These are phyloP conservation scores for Himalopsyche japonica DNA, from an alignment of 2,888 invertebrate species.

Conservation along the genomic window DNA sequence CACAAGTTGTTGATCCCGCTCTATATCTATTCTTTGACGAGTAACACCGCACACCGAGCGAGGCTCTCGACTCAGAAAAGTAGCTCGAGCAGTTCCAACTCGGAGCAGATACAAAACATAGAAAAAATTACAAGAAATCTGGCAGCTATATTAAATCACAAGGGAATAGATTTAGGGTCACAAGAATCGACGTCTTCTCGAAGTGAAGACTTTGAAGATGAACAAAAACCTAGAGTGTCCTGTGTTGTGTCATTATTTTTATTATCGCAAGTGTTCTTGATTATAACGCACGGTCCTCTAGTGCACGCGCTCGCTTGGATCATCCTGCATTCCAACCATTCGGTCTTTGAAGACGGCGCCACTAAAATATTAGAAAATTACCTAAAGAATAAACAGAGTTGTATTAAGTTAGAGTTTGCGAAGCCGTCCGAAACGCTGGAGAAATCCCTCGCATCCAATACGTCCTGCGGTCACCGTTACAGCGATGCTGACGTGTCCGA, in stretches of 20 bases:
- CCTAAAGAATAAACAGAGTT: constrained; percentile 60
- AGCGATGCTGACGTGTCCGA: constrained; percentile 4
- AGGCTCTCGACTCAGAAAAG: constrained; percentile 27
- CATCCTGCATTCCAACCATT: constrained; percentile 80
- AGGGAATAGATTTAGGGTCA: constrained; percentile 59
- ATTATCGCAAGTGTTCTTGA: constrained; percentile 92
- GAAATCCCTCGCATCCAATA: constrained; percentile 65
- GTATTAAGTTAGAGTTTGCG: constrained; percentile 65
- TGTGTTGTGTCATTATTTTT: constrained; percentile 90
- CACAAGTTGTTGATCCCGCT: constrained; percentile 91
- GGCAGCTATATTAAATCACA: constrained; percentile 65
- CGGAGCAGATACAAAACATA: constrained; percentile 57
- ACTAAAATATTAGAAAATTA: constrained; percentile 70
- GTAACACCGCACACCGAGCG: constrained; percentile 43
- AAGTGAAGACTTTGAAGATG: constrained; percentile 56
- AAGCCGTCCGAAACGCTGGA: constrained; percentile 78
- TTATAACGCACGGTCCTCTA: constrained; percentile 87
- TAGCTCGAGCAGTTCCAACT: constrained; percentile 23
- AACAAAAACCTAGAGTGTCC: constrained; percentile 75
- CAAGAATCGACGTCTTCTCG: constrained; percentile 50
- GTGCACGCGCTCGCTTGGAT: constrained; percentile 90
- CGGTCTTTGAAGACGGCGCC: constrained; percentile 70
- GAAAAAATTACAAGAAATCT: constrained; percentile 67
- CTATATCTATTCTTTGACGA: constrained; percentile 87
- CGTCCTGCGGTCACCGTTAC: constrained; percentile 21